Conservation (phyloP, 64 coral and sea anemone genomes). For the Actinia tenebrosa region DNA sequence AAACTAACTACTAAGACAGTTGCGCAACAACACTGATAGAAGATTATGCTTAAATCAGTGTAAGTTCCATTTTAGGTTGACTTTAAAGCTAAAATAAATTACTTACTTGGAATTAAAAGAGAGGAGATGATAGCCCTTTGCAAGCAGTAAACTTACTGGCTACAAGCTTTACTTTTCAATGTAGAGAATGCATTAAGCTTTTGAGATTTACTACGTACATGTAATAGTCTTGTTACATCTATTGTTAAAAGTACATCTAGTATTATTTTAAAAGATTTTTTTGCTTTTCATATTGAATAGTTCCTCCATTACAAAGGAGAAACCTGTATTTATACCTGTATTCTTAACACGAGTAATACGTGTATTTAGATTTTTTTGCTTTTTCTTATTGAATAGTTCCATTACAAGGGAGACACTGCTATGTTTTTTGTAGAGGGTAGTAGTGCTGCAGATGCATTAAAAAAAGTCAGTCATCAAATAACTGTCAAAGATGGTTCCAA, state of each 20-base stretch:
- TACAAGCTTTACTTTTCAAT: too few species aligned
- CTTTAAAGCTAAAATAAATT: too few species aligned
- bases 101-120: too few species aligned
- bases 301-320: too few species aligned
- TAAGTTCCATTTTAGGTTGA: too few species aligned
- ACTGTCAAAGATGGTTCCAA: slow-evolving; percentile 80
- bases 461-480: slow-evolving; percentile 69
- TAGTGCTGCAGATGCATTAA: slow-evolving; percentile 65
- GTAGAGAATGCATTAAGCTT: not conserved
- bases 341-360: too few species aligned
- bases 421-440: slow-evolving; percentile 78
- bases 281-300: not conserved
- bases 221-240: not conserved
- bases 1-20: too few species aligned
- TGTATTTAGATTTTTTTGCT: not conserved
- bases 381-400: slow-evolving; percentile 56
- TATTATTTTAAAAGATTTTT: not conserved
- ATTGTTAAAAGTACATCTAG: not conserved
- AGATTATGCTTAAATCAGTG: too few species aligned
- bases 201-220: not conserved
- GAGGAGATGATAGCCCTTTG: too few species aligned
- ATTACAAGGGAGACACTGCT: slow-evolving; percentile 70
- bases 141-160: too few species aligned
- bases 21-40: too few species aligned
- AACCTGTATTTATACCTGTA: too few species aligned